Evolutionary conservation across 2,888 invertebrate genomes (phyloP).

Genomic region (Trachelus iudaicus): DNA sequence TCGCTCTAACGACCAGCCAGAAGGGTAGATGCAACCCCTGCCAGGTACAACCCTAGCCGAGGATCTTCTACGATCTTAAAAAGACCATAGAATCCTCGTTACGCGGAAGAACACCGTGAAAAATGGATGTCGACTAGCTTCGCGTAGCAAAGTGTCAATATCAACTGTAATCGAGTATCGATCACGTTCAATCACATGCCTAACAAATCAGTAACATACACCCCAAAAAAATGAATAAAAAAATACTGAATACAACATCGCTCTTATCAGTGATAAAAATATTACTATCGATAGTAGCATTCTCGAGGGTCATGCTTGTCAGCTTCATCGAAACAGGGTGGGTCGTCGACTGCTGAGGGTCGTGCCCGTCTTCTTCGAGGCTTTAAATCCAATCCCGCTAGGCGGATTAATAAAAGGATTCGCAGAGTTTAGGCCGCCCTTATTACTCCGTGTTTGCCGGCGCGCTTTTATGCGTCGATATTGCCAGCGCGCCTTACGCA

Average conservation of each 20-base stretch:
- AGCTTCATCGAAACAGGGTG: not conserved
- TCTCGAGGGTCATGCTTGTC: not conserved
- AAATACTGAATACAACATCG: no score
- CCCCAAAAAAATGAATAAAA: not conserved
- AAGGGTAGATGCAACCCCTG: constrained; percentile 26
- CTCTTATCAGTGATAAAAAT: not conserved
- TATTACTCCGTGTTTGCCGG: constrained; percentile 51
- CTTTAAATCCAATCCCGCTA: constrained; percentile 62
- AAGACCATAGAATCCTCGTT: not conserved
- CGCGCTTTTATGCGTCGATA: constrained; percentile 51
- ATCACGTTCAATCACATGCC: not conserved
- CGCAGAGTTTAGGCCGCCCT: constrained; percentile 60
- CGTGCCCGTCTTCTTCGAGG: constrained; percentile 21
- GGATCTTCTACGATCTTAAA: not conserved
- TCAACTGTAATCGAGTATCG: not conserved
- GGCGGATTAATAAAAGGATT: constrained; percentile 64
- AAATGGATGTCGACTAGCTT: not conserved
- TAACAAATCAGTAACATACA: not conserved
- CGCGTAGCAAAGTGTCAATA: not conserved
- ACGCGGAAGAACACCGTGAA: not conserved
- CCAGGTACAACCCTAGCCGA: not conserved
- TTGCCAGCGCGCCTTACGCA: constrained; percentile 35
- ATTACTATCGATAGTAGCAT: not conserved
- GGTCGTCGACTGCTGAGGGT: not conserved
- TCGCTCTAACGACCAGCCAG: constrained; percentile 58